Base-by-base conservation (phyloP, 2,888 invertebrate species). In the Cheilosia grossa region DNA sequence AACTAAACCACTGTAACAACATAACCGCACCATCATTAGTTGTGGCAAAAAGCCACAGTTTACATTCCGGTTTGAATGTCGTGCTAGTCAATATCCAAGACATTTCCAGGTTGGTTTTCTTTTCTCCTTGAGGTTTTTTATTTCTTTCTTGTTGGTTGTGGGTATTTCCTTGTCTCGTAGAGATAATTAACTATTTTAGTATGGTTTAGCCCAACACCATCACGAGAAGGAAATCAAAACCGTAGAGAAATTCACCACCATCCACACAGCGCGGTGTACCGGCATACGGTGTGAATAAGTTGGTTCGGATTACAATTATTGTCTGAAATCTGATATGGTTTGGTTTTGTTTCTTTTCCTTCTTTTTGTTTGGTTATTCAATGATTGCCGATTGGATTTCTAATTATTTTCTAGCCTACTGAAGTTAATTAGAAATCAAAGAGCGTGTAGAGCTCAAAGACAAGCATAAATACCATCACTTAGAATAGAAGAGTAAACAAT, bases 121-220 rank as follows among this genome's bases (percentile, higher is more conserved):
- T 63, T 69, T 49, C 51, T 74, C 63, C 67, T 67, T 73, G 69
- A 49, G 67, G 67, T 75, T 69, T 66, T 42, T 27, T 17, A 17
- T 49, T 66, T 27, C 15, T 42, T 72, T 17, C 56, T 81, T 63
- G 47, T 64, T 67, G 74, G 54, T 81, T 63, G 47, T 64, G 74
- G 74, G 54, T 27, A 69, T 67, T 72, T 15, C 24, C 78, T 78
- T 82, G 72, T 67, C 78, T 56, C 51, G 54, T 54, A 77, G 67
- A 73, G 40, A 49, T 82, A 82, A 82, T 78, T 82, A 78, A 82
- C 72, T 67, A 72, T 66, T 77, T 66, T 61, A 77, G 51, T 30
- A 19, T 51, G 42, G 54, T 53, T 75, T 49, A 19, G 24, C 37
- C 15, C 10, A 51, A 53, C 37, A 13, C n/a, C 44, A 33, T 15